phyloP scores from a whole-genome alignment of 1,140 invertebrate genomes.

The Dendrolimus punctatus region DNA sequence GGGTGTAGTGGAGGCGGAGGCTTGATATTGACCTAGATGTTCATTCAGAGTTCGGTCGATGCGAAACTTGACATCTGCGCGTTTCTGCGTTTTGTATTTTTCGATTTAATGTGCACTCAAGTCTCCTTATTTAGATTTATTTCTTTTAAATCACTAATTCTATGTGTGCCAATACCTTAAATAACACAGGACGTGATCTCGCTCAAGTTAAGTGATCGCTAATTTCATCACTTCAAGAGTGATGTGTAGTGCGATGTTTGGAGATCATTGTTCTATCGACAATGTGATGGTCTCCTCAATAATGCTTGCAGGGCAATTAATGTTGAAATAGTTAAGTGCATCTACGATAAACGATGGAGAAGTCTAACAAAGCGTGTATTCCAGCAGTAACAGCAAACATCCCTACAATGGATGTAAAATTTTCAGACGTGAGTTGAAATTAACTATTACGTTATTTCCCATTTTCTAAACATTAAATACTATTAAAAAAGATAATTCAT shows the following conservation, averaged over 20 bases:
- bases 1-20: constrained; percentile 42
- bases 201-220: not conserved
- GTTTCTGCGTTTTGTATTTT: constrained; percentile 63
- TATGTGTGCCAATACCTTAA: constrained; percentile 1
- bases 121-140: constrained; percentile 25
- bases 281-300: constrained; percentile 23
- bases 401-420: constrained; percentile 46
- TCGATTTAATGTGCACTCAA: constrained; percentile 53
- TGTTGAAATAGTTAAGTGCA: constrained; percentile 22
- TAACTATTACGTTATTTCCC: no score
- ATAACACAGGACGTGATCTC: not conserved
- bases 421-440: constrained; percentile 43
- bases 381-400: constrained; percentile 43
- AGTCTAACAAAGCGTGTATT: constrained; percentile 27
- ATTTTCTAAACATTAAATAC: no score
- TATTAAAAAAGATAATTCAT: no score
- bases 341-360: constrained; percentile 23
- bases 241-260: constrained; percentile 36
- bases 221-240: constrained; percentile 7
- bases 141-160: constrained; percentile 13
- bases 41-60: constrained; percentile 71
- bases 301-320: constrained; percentile 20
- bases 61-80: constrained; percentile 70
- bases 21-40: constrained; percentile 71
- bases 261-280: constrained; percentile 21